Percentiles rank a stretch among this genome's conserved stretches.
Conservation (phyloP, 1,140 invertebrate species). For the Chionoecetes opilio region DNA sequence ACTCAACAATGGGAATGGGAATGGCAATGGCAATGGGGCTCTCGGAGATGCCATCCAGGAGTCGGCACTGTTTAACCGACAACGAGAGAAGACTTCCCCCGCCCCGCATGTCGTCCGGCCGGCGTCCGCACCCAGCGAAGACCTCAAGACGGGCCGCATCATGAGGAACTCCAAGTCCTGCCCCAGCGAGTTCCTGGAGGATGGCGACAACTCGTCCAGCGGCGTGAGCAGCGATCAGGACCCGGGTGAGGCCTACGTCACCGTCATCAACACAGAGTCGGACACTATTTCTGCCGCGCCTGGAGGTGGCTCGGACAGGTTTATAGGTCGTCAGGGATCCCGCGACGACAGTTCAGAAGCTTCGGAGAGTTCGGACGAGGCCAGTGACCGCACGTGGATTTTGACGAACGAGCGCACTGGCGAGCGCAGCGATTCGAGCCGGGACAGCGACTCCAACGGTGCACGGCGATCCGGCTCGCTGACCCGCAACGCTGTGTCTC, state of each 20-base stretch:
- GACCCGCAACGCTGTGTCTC: conserved; percentile 89
- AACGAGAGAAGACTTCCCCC: conserved; percentile 82
- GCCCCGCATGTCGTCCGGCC: conserved; percentile 63
- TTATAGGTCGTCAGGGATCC: conserved; percentile 52
- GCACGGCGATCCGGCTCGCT: conserved; percentile 82
- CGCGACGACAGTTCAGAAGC: conserved; percentile 81
- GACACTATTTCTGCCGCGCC: conserved; percentile 82
- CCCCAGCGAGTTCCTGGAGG: conserved; percentile 90
- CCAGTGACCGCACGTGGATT: conserved; percentile 83
- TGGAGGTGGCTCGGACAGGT: conserved; percentile 82
- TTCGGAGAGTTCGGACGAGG: conserved; percentile 83
- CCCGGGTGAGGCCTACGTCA: conserved; percentile 83
- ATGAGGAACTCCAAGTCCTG: conserved; percentile 93
- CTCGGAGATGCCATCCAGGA: conserved; percentile 80
- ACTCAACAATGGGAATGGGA: conserved; percentile 68
- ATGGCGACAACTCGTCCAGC: conserved; percentile 93
- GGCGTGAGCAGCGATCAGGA: conserved; percentile 94
- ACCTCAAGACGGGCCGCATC: conserved; percentile 84
- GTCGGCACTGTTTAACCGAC: conserved; percentile 78
- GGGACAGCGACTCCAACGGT: conserved; percentile 76
- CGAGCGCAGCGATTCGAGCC: conserved; percentile 78
- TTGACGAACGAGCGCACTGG: conserved; percentile 82
- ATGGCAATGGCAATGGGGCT: conserved; percentile 70
- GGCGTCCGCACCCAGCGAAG: conserved; percentile 57
- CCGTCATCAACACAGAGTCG: conserved; percentile 82